Evolutionary conservation across 2,888 invertebrate genomes (phyloP), one percentile per base, ranked within the genome.

Genomic region (Trissolcus japonicus): DNA sequence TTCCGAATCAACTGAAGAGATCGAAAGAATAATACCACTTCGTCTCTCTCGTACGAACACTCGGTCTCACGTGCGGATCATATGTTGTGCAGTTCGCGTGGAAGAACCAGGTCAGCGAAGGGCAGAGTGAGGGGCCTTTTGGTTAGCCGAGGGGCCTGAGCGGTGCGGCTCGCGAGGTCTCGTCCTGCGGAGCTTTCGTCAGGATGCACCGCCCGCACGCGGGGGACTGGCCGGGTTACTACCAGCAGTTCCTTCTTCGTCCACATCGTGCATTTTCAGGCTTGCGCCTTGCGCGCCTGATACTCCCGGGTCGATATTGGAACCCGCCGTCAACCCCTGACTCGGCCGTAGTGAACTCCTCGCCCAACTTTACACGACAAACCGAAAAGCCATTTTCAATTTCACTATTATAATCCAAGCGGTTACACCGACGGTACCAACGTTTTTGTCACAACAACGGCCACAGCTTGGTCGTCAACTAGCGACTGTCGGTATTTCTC

Each of bases 161-260:
- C 66, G 60, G 72, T 48, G 57, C 43, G 59, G 75, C 43, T 66
- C 80, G 72, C 74, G 63, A 60, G 75, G 59, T 66, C 56, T 61
- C 41, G 69, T 46, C 56, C 53, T 56, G 55, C 54, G 51, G 56
- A 62, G 59, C 72, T 51, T 72, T 75, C 79, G 71, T 71, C 65
- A 79, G 83, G 83, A 85, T 85, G 85, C 87, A 86, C 85, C 86
- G 86, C 86, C 86, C 87, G 87, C 87, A 84, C 86, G 86, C 86
- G 86, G 86, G 86, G 85, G 83, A 86, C 87, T 88, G 87, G 85
- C 88, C 87, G 85, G 86, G 86, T 84, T 85, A 85, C 87, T 86
- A 86, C 84, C 86, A 86, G 84, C 85, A 81, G 81, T 82, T 80
- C 80, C 80, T 79, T 79, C 87, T 73, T 72, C 79, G 60, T 68